Percentiles rank a stretch among this genome's conserved stretches.
Evolutionary conservation across 30 jellyfish, hydroid and myxozoan species (phyloP).

Genomic region (Mastigias papua): DNA sequence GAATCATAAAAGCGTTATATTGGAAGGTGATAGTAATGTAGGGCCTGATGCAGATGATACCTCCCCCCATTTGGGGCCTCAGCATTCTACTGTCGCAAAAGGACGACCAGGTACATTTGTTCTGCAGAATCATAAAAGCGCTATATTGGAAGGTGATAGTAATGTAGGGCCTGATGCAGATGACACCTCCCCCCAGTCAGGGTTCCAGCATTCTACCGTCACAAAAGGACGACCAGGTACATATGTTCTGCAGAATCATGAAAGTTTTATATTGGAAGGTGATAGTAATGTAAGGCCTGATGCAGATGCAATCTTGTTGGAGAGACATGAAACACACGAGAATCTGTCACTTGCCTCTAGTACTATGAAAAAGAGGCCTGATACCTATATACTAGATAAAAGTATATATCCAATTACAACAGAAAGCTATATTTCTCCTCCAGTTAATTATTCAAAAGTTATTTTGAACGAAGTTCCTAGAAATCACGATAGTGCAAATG

Average conservation of each 20-base stretch:
- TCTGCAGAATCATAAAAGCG: background rate
- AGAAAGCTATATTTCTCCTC: background rate
- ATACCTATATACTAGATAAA: constrained; percentile 17
- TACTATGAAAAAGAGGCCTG: constrained; percentile 6
- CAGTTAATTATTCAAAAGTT: background rate
- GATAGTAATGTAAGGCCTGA: background rate
- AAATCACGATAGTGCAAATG: background rate
- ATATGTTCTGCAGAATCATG: background rate
- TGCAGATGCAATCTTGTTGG: background rate
- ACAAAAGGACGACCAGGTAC: too few relatives aligned
- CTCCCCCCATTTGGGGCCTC: too few relatives aligned
- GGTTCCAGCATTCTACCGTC: too few relatives aligned
- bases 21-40: too few relatives aligned
- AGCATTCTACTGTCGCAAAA: too few relatives aligned
- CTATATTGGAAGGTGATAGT: background rate
- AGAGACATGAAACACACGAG: background rate
- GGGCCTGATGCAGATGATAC: too few relatives aligned
- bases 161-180: background rate
- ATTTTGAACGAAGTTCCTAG: background rate
- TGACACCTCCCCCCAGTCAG: too few relatives aligned
- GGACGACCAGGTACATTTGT: background rate
- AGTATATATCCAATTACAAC: background rate
- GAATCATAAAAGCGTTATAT: too few relatives aligned
- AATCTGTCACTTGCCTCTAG: background rate
- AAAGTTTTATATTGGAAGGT: background rate